Percentiles rank a stretch among this genome's conserved stretches.
These are phyloP conservation scores for Athalia rosae DNA, from an alignment of 2,888 invertebrate species.

Conservation along the genomic window DNA sequence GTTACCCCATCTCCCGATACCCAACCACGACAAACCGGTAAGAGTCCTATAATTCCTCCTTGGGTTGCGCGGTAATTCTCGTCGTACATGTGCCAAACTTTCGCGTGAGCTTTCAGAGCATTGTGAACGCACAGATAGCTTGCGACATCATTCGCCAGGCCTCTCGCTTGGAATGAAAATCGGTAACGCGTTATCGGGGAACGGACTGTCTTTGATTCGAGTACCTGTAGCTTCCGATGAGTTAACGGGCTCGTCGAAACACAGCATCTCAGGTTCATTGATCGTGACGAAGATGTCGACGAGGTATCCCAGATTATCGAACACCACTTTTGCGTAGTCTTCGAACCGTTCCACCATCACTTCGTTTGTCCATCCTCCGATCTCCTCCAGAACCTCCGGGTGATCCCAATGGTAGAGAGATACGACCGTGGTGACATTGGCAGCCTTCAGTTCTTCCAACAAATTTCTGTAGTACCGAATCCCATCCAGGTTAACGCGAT, in stretches of 20 bases:
- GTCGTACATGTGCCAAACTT: slow-evolving; percentile 79
- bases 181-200: background rate
- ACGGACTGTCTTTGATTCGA: background rate
- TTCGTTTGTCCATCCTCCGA: slow-evolving; percentile 82
- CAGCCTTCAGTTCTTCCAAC: slow-evolving; percentile 75
- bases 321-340: slow-evolving; percentile 77
- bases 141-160: slow-evolving; percentile 74
- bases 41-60: slow-evolving; percentile 72
- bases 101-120: slow-evolving; percentile 80
- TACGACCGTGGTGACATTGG: slow-evolving; percentile 78
- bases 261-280: slow-evolving; percentile 82
- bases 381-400: slow-evolving; percentile 77
- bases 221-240: slow-evolving; percentile 62
- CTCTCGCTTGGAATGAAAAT: slow-evolving; percentile 45
- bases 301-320: slow-evolving; percentile 76
- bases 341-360: slow-evolving; percentile 78
- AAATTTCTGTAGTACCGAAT: slow-evolving; percentile 80
- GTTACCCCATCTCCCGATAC: background rate
- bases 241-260: slow-evolving; percentile 76
- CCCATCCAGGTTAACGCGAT: slow-evolving; percentile 76
- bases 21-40: slow-evolving; percentile 17
- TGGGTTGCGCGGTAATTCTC: slow-evolving; percentile 75
- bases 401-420: slow-evolving; percentile 83
- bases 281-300: slow-evolving; percentile 82
- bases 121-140: slow-evolving; percentile 81